These are phyloP conservation scores for Serilophus lunatus DNA, from an alignment of 2,113 vertebrate genomes.

Conservation along the genomic window DNA sequence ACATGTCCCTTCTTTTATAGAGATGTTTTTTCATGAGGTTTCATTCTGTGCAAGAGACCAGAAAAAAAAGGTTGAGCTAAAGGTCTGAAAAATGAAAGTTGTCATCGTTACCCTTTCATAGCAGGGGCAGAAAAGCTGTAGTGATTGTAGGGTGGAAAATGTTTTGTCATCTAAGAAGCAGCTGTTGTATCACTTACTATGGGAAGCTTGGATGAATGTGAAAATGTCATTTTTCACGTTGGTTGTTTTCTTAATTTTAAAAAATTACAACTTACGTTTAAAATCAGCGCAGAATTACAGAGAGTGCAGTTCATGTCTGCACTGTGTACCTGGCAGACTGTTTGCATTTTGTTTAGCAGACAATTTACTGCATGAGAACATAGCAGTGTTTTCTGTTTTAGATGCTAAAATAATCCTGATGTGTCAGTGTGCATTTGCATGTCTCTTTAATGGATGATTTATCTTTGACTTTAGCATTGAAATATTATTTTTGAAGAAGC, in stretches of 20 bases:
- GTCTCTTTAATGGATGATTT: neutral
- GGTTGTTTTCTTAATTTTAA: neutral
- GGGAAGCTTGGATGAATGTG: neutral
- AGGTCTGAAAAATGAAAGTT: neutral
- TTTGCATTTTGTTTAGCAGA: neutral
- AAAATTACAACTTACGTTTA: neutral
- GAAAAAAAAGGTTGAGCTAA: neutral
- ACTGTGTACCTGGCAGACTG: neutral
- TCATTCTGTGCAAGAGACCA: neutral
- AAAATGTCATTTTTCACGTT: neutral
- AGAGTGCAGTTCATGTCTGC: neutral
- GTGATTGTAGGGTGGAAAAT: neutral
- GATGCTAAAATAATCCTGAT: neutral
- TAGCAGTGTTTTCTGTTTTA: neutral
- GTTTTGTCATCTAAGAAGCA: neutral
- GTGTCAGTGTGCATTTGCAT: neutral
- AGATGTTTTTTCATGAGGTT: neutral
- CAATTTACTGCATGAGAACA: neutral
- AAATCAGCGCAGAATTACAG: neutral
- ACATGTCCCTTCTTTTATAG: neutral
- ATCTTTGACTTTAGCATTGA: slow-evolving; percentile 1
- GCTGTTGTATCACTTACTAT: neutral
- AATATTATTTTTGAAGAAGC: neutral
- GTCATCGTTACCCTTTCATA: rapidly evolving
- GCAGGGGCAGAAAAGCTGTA: neutral